These are phyloP conservation scores for Gonatopus flavifemur DNA, from an alignment of 1,140 invertebrate genomes.

Conservation along the genomic window DNA sequence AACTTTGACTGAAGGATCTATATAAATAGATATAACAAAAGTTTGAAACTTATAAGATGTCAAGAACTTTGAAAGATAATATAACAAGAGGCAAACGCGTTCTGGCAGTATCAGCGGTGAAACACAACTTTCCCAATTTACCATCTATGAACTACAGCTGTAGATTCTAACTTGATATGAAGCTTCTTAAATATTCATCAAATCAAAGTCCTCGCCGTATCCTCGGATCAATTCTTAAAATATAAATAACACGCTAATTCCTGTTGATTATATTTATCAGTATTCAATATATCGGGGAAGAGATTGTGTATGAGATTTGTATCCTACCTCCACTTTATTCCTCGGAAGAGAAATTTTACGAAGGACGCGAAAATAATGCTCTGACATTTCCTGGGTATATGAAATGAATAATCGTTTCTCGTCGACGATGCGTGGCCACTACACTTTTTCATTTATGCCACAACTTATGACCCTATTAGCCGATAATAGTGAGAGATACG, in stretches of 20 bases:
- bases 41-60: conserved; percentile 44
- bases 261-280: too few species aligned
- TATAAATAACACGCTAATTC: too few species aligned
- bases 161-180: conserved; percentile 36
- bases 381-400: conserved; percentile 3
- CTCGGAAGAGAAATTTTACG: too few species aligned
- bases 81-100: conserved; percentile 36
- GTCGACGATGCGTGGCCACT: conserved; percentile 15
- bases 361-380: too few species aligned
- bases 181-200: conserved; percentile 41
- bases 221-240: too few species aligned
- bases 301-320: too few species aligned
- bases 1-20: conserved; percentile 43
- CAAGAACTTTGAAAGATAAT: conserved; percentile 46
- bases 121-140: conserved; percentile 45
- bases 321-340: too few species aligned
- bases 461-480: conserved; percentile 36
- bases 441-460: conserved; percentile 37
- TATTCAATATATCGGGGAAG: too few species aligned
- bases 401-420: conserved; percentile 11
- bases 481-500: conserved; percentile 41
- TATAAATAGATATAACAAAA: conserved; percentile 44
- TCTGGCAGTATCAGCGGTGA: conserved; percentile 16
- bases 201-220: too few species aligned
- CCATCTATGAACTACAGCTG: conserved; percentile 37